These are phyloP conservation scores for Microchirus variegatus DNA, from an alignment of 2,797 vertebrate species.

Conservation along the genomic window DNA sequence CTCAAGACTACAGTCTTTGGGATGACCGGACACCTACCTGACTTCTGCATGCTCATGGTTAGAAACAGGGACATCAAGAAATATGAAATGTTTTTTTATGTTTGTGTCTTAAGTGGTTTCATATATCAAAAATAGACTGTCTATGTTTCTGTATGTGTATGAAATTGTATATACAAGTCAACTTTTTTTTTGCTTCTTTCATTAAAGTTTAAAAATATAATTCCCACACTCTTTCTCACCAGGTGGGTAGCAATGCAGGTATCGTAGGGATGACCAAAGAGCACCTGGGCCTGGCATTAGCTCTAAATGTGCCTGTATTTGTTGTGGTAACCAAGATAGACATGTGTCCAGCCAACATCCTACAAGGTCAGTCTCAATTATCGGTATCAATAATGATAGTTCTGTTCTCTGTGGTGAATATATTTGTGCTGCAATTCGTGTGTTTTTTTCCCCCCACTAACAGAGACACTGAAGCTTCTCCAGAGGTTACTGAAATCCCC, in stretches of 20 bases:
- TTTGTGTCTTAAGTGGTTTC: background rate
- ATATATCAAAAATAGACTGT: too few relatives aligned
- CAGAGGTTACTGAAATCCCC: conserved; percentile 97
- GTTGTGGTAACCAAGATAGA: conserved; percentile 99
- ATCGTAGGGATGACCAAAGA: conserved; percentile 99
- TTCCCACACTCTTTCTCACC: background rate
- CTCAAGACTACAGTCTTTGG: conserved; percentile 98
- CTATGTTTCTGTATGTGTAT: too few relatives aligned
- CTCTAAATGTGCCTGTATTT: conserved; percentile 95
- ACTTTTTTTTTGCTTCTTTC: too few relatives aligned
- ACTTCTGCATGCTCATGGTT: conserved; percentile 99
- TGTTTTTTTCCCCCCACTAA: background rate
- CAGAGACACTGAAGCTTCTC: conserved; percentile 95
- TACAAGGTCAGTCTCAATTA: conserved; percentile 91
- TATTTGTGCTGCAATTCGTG: background rate
- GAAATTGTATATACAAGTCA: too few relatives aligned
- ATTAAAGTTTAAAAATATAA: background rate
- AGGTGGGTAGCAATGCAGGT: conserved; percentile 98
- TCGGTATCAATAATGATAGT: background rate
- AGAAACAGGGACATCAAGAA: conserved; percentile 40
- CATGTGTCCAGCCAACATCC: conserved; percentile 97
- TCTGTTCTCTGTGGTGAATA: too few relatives aligned
- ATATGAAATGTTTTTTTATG: background rate
- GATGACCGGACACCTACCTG: conserved; percentile 96
- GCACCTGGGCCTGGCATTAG: conserved; percentile 93